These are phyloP conservation scores for Steinernema feltiae DNA, from an alignment of 1,140 invertebrate species.

Conservation along the genomic window DNA sequence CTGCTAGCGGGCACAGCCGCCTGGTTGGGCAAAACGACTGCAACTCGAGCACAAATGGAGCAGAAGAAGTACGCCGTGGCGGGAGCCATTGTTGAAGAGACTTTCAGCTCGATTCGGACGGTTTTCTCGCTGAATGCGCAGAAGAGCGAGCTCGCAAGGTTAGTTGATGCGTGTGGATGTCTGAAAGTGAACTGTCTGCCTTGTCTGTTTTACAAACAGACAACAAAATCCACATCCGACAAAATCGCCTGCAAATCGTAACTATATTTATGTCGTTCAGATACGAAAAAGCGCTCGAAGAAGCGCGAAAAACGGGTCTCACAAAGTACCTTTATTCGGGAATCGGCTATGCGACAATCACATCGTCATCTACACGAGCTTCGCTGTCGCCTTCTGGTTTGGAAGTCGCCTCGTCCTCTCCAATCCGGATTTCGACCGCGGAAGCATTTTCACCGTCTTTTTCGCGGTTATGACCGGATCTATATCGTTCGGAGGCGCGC, in stretches of 20 bases:
- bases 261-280: conserved; percentile 45
- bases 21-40: conserved; percentile 53
- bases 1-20: conserved; percentile 37
- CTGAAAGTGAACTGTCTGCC: too few species aligned
- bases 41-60: conserved; percentile 66
- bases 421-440: conserved; percentile 52
- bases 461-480: conserved; percentile 56
- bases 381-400: conserved; percentile 57
- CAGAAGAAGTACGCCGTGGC: conserved; percentile 73
- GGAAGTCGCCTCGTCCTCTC: conserved; percentile 47
- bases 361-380: conserved; percentile 50
- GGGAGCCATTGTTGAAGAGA: conserved; percentile 74
- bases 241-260: conserved; percentile 11
- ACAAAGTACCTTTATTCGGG: conserved; percentile 56
- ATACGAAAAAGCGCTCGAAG: conserved; percentile 53
- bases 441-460: conserved; percentile 56
- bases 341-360: conserved; percentile 42
- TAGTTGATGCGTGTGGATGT: too few species aligned
- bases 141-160: conserved; percentile 64
- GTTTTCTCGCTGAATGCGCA: conserved; percentile 77
- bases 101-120: conserved; percentile 70
- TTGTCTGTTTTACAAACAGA: too few species aligned
- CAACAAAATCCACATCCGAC: too few species aligned
- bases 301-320: conserved; percentile 50
- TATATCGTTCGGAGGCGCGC: conserved; percentile 48